Evolutionary conservation across 1,140 invertebrate species (phyloP).

Genomic region (Mya arenaria): DNA sequence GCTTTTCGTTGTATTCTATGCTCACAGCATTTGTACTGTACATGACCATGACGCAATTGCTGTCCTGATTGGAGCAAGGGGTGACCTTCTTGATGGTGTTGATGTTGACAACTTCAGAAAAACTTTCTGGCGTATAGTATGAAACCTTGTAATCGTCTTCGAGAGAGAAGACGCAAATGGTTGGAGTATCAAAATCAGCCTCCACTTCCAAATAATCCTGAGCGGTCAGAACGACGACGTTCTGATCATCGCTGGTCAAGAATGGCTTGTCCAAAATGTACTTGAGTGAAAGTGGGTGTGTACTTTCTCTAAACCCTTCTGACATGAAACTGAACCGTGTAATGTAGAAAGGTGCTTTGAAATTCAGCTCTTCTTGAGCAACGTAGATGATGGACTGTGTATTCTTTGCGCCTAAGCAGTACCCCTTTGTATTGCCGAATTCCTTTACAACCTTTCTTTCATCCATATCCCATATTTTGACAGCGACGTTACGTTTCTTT

Average conservation of each 20-base stretch:
- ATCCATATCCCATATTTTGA: slow-evolving; percentile 76
- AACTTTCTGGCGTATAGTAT: slow-evolving; percentile 69
- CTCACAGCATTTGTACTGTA: slow-evolving; percentile 58
- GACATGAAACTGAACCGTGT: slow-evolving; percentile 65
- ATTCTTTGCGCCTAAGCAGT: slow-evolving; percentile 64
- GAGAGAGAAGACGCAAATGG: slow-evolving; percentile 72
- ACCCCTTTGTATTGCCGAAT: slow-evolving; percentile 71
- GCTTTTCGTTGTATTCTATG: slow-evolving; percentile 37
- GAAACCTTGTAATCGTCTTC: slow-evolving; percentile 65
- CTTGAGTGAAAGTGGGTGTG: slow-evolving; percentile 61
- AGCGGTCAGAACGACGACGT: slow-evolving; percentile 73
- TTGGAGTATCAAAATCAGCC: slow-evolving; percentile 63
- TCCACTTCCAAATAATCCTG: slow-evolving; percentile 64
- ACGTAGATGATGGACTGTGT: slow-evolving; percentile 66
- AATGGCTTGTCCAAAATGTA: slow-evolving; percentile 71
- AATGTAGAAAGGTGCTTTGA: slow-evolving; percentile 69
- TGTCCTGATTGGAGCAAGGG: slow-evolving; percentile 62
- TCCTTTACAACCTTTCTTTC: slow-evolving; percentile 73
- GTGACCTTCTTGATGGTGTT: slow-evolving; percentile 69
- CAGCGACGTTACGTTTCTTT: slow-evolving; percentile 62
- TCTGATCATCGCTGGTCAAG: slow-evolving; percentile 74
- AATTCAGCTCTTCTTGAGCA: slow-evolving; percentile 63
- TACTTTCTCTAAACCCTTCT: slow-evolving; percentile 63
- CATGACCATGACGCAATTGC: slow-evolving; percentile 68
- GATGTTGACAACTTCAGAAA: slow-evolving; percentile 66